Conservation (phyloP, 2,888 invertebrate species). For the Drosophila niveifrons region DNA sequence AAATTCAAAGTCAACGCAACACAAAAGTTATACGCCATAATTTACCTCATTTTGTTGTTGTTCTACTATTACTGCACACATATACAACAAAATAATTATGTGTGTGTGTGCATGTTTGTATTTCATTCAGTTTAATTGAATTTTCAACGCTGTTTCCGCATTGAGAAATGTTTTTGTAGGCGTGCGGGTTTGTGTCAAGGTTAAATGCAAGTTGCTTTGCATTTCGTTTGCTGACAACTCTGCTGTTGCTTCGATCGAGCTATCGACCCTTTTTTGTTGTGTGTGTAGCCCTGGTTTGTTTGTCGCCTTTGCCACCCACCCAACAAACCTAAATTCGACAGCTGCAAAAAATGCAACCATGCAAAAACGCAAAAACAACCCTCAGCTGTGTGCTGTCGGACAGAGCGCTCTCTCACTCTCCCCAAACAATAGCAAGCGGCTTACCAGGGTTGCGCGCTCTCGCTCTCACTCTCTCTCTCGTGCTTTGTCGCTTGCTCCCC, state of each 20-base stretch:
- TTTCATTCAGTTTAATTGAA: conserved; percentile 38
- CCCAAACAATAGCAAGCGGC: conserved; percentile 37
- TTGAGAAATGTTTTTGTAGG: conserved; percentile 26
- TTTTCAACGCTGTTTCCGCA: conserved; percentile 40
- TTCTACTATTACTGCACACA: conserved; percentile 16
- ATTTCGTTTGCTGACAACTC: conserved; percentile 20
- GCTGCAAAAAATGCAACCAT: conserved; percentile 66
- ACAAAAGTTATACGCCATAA: conserved; percentile 36
- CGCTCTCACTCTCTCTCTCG: conserved; percentile 21
- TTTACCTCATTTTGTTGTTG: conserved; percentile 32
- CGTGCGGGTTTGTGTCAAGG: conserved; percentile 40
- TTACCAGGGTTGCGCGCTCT: conserved; percentile 35
- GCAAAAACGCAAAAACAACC: conserved; percentile 38
- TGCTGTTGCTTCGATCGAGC: neutral
- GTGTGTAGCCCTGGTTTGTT: conserved; percentile 40
- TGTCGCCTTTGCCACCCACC: conserved; percentile 47
- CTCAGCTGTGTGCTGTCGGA: conserved; percentile 4
- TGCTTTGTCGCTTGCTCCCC: neutral
- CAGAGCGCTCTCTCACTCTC: conserved; percentile 1
- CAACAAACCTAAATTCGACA: conserved; percentile 22
- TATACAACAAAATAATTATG: neutral
- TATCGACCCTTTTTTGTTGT: neutral
- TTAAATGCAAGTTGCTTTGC: conserved; percentile 24
- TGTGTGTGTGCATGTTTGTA: neutral
- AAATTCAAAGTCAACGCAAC: conserved; percentile 61